Percentiles rank a stretch among this genome's conserved stretches.
These are phyloP conservation scores for Hypocryptadius cinnamomeus DNA, from an alignment of 2,113 vertebrate genomes.

Conservation along the genomic window DNA sequence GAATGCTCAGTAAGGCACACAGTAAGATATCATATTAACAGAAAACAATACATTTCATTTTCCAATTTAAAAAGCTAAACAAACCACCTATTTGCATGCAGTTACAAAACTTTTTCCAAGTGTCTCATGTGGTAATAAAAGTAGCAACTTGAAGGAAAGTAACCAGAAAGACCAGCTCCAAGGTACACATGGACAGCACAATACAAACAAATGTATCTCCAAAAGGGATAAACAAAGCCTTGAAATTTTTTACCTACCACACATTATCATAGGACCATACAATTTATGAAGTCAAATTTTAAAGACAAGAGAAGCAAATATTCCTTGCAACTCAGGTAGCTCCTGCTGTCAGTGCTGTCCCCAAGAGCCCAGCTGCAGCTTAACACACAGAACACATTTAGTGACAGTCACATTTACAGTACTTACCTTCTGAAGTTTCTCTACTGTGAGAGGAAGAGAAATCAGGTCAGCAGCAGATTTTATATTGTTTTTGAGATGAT, in stretches of 20 bases:
- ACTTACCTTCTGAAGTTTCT: slow-evolving; percentile 92
- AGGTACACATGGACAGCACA: background rate
- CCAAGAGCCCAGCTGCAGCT: background rate
- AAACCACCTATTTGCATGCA: background rate
- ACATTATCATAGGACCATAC: background rate
- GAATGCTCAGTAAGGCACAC: background rate
- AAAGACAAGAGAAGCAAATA: background rate
- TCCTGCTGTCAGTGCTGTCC: background rate
- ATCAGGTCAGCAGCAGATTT: slow-evolving; percentile 92
- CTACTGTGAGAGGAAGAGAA: slow-evolving; percentile 86
- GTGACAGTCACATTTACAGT: background rate
- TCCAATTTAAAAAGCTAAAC: background rate
- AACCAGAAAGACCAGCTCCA: background rate
- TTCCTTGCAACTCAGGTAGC: background rate
- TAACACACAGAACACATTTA: background rate
- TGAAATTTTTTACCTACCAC: background rate
- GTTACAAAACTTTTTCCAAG: background rate
- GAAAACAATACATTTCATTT: background rate
- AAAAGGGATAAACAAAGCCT: background rate
- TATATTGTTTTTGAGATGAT: slow-evolving; percentile 86
- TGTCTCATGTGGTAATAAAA: background rate
- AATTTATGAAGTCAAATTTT: background rate
- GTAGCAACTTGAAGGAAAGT: background rate
- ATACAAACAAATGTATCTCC: background rate
- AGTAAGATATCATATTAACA: background rate